A percentile compares a stretch with the other conserved stretches of the same genome.
Evolutionary conservation across 2,797 vertebrate genomes (phyloP).

Genomic region (Arctocebus calabarensis): DNA sequence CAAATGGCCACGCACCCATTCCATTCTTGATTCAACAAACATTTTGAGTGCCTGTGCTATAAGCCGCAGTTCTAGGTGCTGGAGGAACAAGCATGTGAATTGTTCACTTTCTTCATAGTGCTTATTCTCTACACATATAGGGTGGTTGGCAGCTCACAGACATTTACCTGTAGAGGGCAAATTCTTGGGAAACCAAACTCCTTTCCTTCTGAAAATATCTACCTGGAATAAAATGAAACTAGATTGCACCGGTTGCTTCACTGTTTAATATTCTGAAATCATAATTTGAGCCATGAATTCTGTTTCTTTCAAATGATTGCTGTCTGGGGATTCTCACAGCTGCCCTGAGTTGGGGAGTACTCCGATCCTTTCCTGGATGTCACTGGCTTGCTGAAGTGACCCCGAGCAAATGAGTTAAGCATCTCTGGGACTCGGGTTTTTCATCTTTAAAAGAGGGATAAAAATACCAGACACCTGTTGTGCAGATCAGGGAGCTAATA

Average conservation of each 20-base stretch:
- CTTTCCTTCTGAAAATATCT: slow-evolving; percentile 53
- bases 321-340: slow-evolving; percentile 52
- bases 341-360: not conserved
- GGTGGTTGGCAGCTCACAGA: not conserved
- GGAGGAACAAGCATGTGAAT: not conserved
- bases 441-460: slow-evolving; percentile 72
- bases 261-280: slow-evolving; percentile 78
- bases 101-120: not conserved
- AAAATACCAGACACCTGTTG: slow-evolving; percentile 81
- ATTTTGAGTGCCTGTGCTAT: not conserved
- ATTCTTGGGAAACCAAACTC: slow-evolving; percentile 63
- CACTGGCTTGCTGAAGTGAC: slow-evolving; percentile 63
- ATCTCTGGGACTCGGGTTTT: slow-evolving; percentile 73
- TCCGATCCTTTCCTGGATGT: slow-evolving; percentile 26
- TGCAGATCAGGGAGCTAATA: slow-evolving; percentile 77
- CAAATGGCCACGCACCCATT: not conserved
- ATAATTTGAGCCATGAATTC: slow-evolving; percentile 68
- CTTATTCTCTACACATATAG: not conserved
- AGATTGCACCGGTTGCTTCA: not conserved
- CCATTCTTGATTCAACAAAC: not conserved
- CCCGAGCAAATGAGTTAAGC: slow-evolving; percentile 75
- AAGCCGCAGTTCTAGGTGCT: not conserved
- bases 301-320: slow-evolving; percentile 57
- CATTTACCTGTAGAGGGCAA: not conserved
- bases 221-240: slow-evolving; percentile 58